Evolutionary conservation across 2,888 invertebrate genomes (phyloP), one percentile per base, ranked within the genome.

Genomic region (Ochropacha duplaris): DNA sequence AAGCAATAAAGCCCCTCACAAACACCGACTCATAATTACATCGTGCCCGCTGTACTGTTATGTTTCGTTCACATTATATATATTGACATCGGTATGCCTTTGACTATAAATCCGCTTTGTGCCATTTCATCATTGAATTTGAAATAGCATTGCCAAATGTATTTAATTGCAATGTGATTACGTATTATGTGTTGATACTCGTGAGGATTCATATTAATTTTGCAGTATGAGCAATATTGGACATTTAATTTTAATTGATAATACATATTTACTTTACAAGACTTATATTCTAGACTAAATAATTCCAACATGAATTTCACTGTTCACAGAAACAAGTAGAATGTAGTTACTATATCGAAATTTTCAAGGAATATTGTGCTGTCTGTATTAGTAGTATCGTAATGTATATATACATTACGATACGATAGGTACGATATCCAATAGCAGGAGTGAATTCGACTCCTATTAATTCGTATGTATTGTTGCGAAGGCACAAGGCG

Each of bases 71-170:
- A 74, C 72, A 78, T 73, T 77, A 78, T 82, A 85, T 77, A 78
- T 82, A 85, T 87, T 87, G 84, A 84, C 82, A 84, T 77, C 77
- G 84, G 84, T 78, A 84, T 83, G 81, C 87, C 83, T 88, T 86
- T 86, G 82, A 83, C 68, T 76, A 67, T 69, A 78, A 81, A 84
- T 76, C 78, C 70, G 78, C 80, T 83, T 83, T 78, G 76, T 78
- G 68, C 68, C 74, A 83, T 79, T 86, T 81, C 74, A 86, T 86
- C 85, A 88, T 76, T 76, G 69, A 62, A 67, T 68, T 31, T 63
- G 68, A 60, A 66, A 72, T 78, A 67, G 71, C 52, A 19, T 31
- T 16, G 31, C 16, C 11, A 31, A 52, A 31, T 52, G 12, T 12
- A 34, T 12, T 11, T 11, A 16, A 31, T 31, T 19, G 19, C 52